Percentiles rank a stretch among this genome's conserved stretches.
Conservation (phyloP, 2,797 vertebrate species). For the Paratrypauchen microcephalus region DNA sequence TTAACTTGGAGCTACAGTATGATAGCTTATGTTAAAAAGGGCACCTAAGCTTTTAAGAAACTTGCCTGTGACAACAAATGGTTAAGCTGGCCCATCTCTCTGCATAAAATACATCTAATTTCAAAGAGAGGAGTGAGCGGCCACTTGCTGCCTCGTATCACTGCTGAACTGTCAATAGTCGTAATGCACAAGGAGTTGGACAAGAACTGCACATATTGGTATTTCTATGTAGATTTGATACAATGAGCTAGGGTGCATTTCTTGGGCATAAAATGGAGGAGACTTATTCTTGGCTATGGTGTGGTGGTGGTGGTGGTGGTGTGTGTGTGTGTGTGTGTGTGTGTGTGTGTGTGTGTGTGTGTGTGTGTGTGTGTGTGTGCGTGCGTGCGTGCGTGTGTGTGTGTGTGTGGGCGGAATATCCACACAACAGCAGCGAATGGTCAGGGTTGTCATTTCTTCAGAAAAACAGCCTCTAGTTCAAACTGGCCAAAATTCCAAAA, state of each 20-base stretch:
- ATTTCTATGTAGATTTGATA: neutral
- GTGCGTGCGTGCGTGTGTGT: neutral
- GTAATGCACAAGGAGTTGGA: neutral
- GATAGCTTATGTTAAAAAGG: too few relatives aligned
- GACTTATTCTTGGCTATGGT: constrained; percentile 53
- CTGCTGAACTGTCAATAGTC: too few relatives aligned
- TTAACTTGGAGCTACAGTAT: too few relatives aligned
- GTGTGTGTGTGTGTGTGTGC: constrained; percentile 19
- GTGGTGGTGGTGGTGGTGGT: too few relatives aligned
- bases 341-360: neutral
- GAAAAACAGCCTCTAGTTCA: constrained; percentile 46
- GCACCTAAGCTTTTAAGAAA: too few relatives aligned
- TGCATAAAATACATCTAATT: too few relatives aligned
- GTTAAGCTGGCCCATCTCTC: too few relatives aligned
- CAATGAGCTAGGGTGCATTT: constrained; percentile 18
- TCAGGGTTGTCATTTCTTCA: constrained; percentile 45
- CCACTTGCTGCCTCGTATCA: too few relatives aligned
- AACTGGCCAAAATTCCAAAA: constrained; percentile 6
- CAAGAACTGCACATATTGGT: neutral
- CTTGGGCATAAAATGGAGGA: constrained; percentile 35
- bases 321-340: neutral
- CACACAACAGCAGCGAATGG: constrained; percentile 50
- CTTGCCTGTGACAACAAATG: too few relatives aligned
- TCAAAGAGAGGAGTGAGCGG: too few relatives aligned
- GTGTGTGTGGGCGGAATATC: constrained; percentile 38